Evolutionary conservation across 2,113 vertebrate genomes (phyloP), one percentile per base, ranked within the genome.

Genomic region (Halichoeres trimaculatus): DNA sequence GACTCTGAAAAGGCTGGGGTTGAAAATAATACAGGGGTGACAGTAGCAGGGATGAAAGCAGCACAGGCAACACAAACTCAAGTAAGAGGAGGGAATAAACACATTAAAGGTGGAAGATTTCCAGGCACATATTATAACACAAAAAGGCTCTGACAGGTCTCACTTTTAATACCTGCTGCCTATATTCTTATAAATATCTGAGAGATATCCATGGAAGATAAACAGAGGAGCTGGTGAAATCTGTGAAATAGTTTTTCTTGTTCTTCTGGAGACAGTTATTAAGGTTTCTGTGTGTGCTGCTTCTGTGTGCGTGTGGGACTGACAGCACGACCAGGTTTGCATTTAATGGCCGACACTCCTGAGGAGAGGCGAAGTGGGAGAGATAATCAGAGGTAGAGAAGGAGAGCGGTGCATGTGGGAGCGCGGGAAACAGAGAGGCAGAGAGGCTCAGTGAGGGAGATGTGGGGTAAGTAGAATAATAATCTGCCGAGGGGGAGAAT

Each of bases 381-480:
- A 90, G 88, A 92, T 91, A 88, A 92, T 91, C 91, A 92, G 90
- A 92, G 78, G 67, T 11, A 74, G 76, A 83, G 74, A 85, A 19
- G 68, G 68, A 80, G 80, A 78, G 53, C 3, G 10, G 30, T 80
- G 60, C 78, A 87, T 74, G 85, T 80, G 89, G 82, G 86, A 85
- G 89, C 84, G 52, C 79, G 65, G 62, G 54, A 62, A 81, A 66
- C 62, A 77, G 73, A 81, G 78, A 67, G 76, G 60, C 72, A 56
- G 80, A 71, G 70, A 47, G 74, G 69, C 80, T 77, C 24, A 1
- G 55, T 6, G 60, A 71, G 66, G 80, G 76, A 74, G 64, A 83
- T 71, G 74, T 78, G 61, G 60, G 58, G 53, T 78, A 66, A 84
- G 76, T 79, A 61, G 75, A 87, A 88, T 82, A 87, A 88, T 82